phyloP scores from a whole-genome alignment of 2,797 vertebrate genomes.

The Lacerta viridis region DNA sequence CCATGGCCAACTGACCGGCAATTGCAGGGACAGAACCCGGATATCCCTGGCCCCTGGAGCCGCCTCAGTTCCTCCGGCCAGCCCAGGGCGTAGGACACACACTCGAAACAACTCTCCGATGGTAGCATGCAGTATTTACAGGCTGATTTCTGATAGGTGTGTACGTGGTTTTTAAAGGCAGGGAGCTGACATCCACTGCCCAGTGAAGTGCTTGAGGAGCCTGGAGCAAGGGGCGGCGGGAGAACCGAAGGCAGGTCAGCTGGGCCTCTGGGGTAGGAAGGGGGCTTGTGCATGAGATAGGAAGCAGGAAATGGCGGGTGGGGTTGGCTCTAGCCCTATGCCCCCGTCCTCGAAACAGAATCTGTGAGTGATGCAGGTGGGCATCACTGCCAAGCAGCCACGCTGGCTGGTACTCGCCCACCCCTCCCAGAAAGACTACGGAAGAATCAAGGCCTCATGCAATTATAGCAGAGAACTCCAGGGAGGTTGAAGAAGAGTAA shows the following conservation, averaged over 20 bases:
- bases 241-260: not conserved
- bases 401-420: too few species aligned
- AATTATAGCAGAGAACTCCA: slow-evolving; percentile 19
- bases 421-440: not conserved
- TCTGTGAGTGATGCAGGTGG: too few species aligned
- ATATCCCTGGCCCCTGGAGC: slow-evolving; percentile 12
- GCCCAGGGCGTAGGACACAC: slow-evolving; percentile 1
- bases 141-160: slow-evolving; percentile 39
- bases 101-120: slow-evolving; percentile 9
- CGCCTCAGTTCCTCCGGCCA: not conserved
- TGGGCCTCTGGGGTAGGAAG: not conserved
- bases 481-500: not conserved
- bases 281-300: slow-evolving; percentile 12
- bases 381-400: not conserved
- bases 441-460: slow-evolving; percentile 42
- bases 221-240: too few species aligned
- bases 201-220: not conserved
- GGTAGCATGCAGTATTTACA: slow-evolving; percentile 41
- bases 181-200: slow-evolving; percentile 3
- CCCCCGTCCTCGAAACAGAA: not conserved
- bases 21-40: slow-evolving; percentile 19
- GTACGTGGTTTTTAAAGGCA: slow-evolving; percentile 17
- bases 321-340: not conserved
- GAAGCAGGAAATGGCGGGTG: slow-evolving; percentile 26
- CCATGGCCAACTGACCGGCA: not conserved